Conservation (phyloP, 2,888 invertebrate genomes). For the Gasteruption jaculator region DNA sequence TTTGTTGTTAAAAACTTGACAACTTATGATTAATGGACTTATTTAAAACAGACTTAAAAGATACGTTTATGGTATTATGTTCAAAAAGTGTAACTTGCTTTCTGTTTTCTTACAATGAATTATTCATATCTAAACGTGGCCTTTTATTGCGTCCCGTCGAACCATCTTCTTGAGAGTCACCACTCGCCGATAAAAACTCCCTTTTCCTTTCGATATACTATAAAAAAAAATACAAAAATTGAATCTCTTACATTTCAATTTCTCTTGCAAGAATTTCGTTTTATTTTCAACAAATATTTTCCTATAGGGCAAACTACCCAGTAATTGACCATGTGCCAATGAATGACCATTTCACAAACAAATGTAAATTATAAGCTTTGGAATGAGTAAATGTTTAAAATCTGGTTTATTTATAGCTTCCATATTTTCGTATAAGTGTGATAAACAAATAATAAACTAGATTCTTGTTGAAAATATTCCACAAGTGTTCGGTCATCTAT, state of each 20-base stretch:
- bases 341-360: constrained; percentile 3
- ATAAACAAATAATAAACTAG: no score
- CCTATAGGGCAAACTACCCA: no score
- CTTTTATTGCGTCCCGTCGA: constrained; percentile 59
- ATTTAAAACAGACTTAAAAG: no score
- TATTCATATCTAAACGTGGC: constrained; percentile 55
- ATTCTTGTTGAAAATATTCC: no score
- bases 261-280: constrained; percentile 1
- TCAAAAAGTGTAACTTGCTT: no score
- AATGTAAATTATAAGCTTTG: not conserved
- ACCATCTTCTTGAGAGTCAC: constrained; percentile 57
- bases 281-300: no score
- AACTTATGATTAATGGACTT: no score
- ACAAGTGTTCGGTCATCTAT: no score
- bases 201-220: constrained; percentile 62
- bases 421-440: no score
- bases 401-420: not conserved
- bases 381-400: not conserved
- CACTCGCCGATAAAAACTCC: constrained; percentile 53
- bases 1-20: no score
- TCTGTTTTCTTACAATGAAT: constrained; percentile 39
- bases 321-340: no score
- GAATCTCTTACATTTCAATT: not conserved
- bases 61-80: no score
- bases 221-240: constrained; percentile 39